Evolutionary conservation across 1,140 invertebrate species (phyloP), one percentile per base, ranked within the genome.

Genomic region (Coelopa frigida): DNA sequence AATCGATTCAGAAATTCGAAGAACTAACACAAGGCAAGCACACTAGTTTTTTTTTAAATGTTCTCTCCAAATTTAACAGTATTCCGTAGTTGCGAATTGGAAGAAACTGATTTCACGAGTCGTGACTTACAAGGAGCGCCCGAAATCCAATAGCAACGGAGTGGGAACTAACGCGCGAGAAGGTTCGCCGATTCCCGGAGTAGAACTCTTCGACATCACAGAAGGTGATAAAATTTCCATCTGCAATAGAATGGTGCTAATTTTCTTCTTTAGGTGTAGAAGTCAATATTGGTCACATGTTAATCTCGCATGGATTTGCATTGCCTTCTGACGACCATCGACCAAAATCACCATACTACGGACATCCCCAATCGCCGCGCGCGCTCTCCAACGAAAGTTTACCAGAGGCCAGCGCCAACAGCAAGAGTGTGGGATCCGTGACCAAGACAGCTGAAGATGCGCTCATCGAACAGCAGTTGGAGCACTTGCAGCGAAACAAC

Each of bases 1-100:
- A 80, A 49, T 81, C 85, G 1, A 76, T 78, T n/a, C 75, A 81
- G 43, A 70, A 70, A 17, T 90, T 90, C 67, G 80, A 84, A 54
- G 78, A 85, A 46, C 70, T 87, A 7, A 77, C 77, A 20, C 77
- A 83, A 62, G 75, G 67, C 61, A 44, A 15, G 11, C n/a, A 32
- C 12, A 33, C 18, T 32, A 18, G 4, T 23, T 18, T 26, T 42
- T 26, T 26, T 40, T 40, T 44, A 6, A 1, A 14, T 11, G 11
- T 36, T 17, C 33, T 2, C 4, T n/a, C 21, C 21, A 10, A 14
- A 2, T 3, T 11, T 37, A 37, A 20, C n/a, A 17, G 21, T 24
- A 29, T 40, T 21, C 1, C 20, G 50, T 62, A 66, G 68, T 75
- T 17, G 80, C 76, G 0, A 73, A 79, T 49, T 85, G 82, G 83